Base-by-base conservation (phyloP, 2,888 invertebrate species). In the Hypolimnas misippus region DNA sequence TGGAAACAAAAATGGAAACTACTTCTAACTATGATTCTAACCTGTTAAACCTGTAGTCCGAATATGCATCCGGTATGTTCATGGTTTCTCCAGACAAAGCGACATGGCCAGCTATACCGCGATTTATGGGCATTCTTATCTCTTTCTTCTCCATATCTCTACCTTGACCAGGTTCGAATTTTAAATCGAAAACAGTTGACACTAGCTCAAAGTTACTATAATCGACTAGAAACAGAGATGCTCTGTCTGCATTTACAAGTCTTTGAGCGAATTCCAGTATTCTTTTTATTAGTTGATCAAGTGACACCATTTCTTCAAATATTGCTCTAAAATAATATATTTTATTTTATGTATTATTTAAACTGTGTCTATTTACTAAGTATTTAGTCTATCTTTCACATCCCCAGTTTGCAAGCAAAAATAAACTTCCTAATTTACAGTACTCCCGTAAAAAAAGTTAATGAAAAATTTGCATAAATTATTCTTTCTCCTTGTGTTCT, bases 231-330 rank as follows among this genome's bases (percentile, higher is more conserved):
- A 97, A 97, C 17, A 97, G 87, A 0, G 97, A 97, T 0, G 97
- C 97, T 33, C 97, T 87, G 78, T 97, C 97, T 0, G 97, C 97
- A 72, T 95, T 94, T 6, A 97, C 97, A 5, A 97, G 87, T 46
- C 94, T 93, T 79, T 97, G 96, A 0, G 96, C 97, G 78, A 95
- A 96, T 78, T 96, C 96, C 94, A 97, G 94, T 63, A 97, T 96
- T 79, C 96, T 96, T 81, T 96, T 95, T 33, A 97, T 96, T 0
- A 97, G 93, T 62, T 94, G 93, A 73, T 97, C 96, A 92, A 97
- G 95, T 69, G 96, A 96, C 51, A 96, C 95, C 94, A 97, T 97
- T 76, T 97, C 96, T 89, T 97, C 96, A 78, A 97, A 97, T 77
- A 97, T 96, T 7, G 96, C 96, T 81, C 97, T 97, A 84, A 38